These are phyloP conservation scores for Aphelinus certus DNA, from an alignment of 1,140 invertebrate species.

Conservation along the genomic window DNA sequence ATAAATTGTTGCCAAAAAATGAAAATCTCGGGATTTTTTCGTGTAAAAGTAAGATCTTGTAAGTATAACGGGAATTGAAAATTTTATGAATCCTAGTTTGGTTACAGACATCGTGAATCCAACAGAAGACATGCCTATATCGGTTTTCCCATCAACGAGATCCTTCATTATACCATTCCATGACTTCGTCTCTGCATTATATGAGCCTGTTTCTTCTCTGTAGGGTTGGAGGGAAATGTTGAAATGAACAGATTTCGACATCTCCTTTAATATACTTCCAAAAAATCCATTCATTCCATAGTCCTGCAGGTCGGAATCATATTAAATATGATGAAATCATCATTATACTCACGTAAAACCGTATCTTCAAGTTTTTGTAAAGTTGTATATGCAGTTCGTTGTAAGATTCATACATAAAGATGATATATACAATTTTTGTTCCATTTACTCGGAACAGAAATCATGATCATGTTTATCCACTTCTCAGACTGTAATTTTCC, in stretches of 20 bases:
- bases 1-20: conserved; percentile 11
- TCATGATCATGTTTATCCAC: too few relatives aligned
- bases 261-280: not conserved
- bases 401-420: too few relatives aligned
- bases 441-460: too few relatives aligned
- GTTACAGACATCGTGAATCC: not conserved
- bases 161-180: conserved; percentile 22
- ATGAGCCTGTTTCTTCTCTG: not conserved
- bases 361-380: not conserved
- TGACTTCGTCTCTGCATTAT: not conserved
- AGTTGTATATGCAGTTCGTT: not conserved
- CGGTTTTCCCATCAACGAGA: not conserved
- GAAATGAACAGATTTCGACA: not conserved
- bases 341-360: not conserved
- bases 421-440: too few relatives aligned
- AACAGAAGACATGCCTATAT: not conserved
- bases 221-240: not conserved
- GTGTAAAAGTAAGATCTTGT: not conserved
- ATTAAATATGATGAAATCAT: not conserved
- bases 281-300: not conserved
- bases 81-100: not conserved
- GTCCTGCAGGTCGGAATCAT: not conserved
- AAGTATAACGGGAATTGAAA: not conserved
- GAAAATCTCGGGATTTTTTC: not conserved
- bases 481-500: too few relatives aligned